A percentile compares a stretch with the other conserved stretches of the same genome.
Evolutionary conservation across 2,888 invertebrate species (phyloP).

Genomic region (Physocephala rufipes): DNA sequence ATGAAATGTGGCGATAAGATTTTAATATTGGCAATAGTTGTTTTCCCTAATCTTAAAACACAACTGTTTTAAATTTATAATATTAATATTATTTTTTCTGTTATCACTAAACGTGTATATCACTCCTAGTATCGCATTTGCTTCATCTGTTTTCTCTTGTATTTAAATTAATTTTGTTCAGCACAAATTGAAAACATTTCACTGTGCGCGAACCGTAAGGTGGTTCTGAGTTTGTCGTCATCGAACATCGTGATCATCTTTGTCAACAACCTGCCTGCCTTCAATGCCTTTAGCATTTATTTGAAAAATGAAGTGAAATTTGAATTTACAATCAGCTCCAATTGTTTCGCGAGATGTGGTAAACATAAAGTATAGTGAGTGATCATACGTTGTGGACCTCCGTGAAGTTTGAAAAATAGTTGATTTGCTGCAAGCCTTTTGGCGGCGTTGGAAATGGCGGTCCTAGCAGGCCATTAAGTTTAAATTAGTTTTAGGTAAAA

Average conservation of each 20-base stretch:
- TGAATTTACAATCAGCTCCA: constrained; percentile 34
- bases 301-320: constrained; percentile 25
- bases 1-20: too few species aligned
- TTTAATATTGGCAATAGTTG: too few species aligned
- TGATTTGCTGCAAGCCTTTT: constrained; percentile 51
- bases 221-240: constrained; percentile 35
- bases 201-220: neutral
- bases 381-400: constrained; percentile 62
- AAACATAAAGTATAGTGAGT: constrained; percentile 39
- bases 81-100: too few species aligned
- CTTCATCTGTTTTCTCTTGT: too few species aligned
- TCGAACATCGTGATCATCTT: too few species aligned
- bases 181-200: neutral
- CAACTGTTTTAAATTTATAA: too few species aligned
- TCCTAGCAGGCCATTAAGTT: too few species aligned
- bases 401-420: constrained; percentile 51
- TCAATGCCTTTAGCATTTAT: constrained; percentile 21
- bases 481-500: too few species aligned
- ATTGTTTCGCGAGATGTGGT: constrained; percentile 36
- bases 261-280: too few species aligned
- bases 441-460: neutral
- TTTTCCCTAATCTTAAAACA: too few species aligned
- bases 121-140: too few species aligned
- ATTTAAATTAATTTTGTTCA: neutral
- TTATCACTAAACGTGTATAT: too few species aligned